Percentiles rank a stretch among this genome's conserved stretches.
Conservation (phyloP, 2,113 vertebrate species). For the Callipepla squamata region DNA sequence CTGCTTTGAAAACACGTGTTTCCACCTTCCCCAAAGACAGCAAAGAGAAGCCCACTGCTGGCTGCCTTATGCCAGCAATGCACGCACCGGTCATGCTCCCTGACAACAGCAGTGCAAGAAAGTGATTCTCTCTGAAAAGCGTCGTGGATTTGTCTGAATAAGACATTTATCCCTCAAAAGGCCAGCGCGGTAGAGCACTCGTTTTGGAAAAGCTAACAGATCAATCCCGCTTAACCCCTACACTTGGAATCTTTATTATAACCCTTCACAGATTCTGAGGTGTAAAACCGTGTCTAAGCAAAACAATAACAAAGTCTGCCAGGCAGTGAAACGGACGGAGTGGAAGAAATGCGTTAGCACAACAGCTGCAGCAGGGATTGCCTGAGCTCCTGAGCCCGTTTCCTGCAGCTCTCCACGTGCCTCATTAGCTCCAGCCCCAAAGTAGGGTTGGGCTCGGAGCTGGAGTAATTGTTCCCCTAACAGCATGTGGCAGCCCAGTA, state of each 20-base stretch:
- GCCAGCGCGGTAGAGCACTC: not conserved
- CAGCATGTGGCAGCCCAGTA: slow-evolving; percentile 71
- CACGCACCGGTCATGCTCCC: not conserved
- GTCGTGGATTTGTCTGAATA: slow-evolving; percentile 66
- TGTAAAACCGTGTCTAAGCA: not conserved
- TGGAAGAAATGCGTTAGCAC: not conserved
- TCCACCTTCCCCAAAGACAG: not conserved
- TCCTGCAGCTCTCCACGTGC: slow-evolving; percentile 2
- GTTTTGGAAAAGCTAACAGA: slow-evolving; percentile 38
- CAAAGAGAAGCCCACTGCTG: not conserved
- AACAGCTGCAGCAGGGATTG: not conserved
- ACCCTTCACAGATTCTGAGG: not conserved
- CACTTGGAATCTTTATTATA: slow-evolving; percentile 20
- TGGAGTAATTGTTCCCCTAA: slow-evolving; percentile 74
- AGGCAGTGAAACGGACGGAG: not conserved
- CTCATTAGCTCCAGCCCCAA: slow-evolving; percentile 43
- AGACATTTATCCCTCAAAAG: slow-evolving; percentile 74
- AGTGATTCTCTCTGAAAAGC: slow-evolving; percentile 52
- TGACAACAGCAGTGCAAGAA: slow-evolving; percentile 16
- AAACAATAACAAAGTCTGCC: not conserved
- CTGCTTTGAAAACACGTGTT: not conserved
- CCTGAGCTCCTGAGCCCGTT: slow-evolving; percentile 25
- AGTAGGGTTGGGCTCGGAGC: slow-evolving; percentile 27
- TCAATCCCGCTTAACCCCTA: slow-evolving; percentile 71
- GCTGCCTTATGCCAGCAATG: not conserved